Evolutionary conservation across 2,797 vertebrate species (phyloP).

Genomic region (Jordanella pulchra): DNA sequence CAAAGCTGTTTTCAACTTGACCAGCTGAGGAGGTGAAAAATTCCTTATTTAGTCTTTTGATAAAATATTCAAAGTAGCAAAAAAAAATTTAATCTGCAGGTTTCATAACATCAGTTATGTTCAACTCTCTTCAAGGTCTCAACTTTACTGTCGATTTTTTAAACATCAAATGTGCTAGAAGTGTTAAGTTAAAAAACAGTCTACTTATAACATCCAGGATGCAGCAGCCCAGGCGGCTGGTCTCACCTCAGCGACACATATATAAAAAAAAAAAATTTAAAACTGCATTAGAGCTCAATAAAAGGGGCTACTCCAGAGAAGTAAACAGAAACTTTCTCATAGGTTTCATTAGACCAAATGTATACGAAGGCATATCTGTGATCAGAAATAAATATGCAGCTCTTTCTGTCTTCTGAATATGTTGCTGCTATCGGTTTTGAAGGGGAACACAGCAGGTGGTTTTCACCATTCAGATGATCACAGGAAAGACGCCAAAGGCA

Average conservation of each 20-base stretch:
- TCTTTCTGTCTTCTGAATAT: slow-evolving; percentile 19
- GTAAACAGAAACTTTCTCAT: slow-evolving; percentile 9
- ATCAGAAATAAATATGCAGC: not conserved
- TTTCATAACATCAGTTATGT: slow-evolving; percentile 45
- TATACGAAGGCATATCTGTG: not conserved
- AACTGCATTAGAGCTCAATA: slow-evolving; percentile 19
- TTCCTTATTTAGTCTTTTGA: not conserved
- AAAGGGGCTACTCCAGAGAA: slow-evolving; percentile 2
- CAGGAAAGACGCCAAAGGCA: slow-evolving; percentile 33
- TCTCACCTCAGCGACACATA: slow-evolving; percentile 13
- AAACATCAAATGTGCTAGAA: slow-evolving; percentile 14
- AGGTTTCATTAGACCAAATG: not conserved
- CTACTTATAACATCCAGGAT: slow-evolving; percentile 10
- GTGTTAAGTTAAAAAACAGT: slow-evolving; percentile 12
- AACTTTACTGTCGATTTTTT: slow-evolving; percentile 41
- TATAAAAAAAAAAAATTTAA: slow-evolving; percentile 4
- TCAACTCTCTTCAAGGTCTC: slow-evolving; percentile 31
- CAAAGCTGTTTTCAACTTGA: not conserved
- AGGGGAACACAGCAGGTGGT: slow-evolving; percentile 43
- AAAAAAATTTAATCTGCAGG: no score
- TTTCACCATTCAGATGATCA: slow-evolving; percentile 44
- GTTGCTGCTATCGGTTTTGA: slow-evolving; percentile 16
- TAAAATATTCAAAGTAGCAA: no score
- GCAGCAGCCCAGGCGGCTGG: slow-evolving; percentile 28
- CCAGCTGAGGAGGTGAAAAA: not conserved